phyloP scores from a whole-genome alignment of 2,113 vertebrate species.

The Pelvicachromis taeniatus region DNA sequence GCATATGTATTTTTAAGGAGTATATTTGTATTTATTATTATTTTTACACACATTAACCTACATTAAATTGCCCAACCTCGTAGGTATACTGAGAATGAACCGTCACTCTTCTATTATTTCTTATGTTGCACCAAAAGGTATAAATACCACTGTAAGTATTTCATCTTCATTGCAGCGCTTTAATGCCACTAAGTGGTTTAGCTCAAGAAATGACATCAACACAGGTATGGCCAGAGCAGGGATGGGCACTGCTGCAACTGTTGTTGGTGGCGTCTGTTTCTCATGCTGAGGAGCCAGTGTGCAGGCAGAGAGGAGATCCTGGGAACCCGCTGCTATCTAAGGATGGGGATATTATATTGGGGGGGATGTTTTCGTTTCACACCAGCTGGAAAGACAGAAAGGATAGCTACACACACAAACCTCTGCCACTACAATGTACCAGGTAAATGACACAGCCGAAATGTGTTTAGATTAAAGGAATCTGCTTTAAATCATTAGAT shows the following conservation, averaged over 20 bases:
- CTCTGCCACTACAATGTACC: conserved; percentile 48
- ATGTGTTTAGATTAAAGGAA: not conserved
- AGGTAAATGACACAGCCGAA: conserved; percentile 27
- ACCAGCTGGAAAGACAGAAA: conserved; percentile 38
- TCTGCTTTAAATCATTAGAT: not conserved
- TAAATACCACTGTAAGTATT: not conserved
- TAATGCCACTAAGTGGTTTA: not conserved
- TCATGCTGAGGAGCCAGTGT: too few relatives aligned
- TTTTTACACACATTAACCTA: not conserved
- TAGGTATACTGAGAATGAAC: not conserved
- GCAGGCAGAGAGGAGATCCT: too few relatives aligned
- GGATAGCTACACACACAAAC: conserved; percentile 23
- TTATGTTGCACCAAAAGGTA: too few relatives aligned
- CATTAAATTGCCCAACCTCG: not conserved
- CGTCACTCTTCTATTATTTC: not conserved
- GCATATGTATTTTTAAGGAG: too few relatives aligned
- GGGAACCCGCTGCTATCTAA: too few relatives aligned
- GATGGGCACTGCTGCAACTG: too few relatives aligned
- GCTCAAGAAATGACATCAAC: not conserved
- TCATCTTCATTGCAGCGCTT: not conserved
- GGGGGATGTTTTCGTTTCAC: too few relatives aligned
- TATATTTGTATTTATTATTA: too few relatives aligned
- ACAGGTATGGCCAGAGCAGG: conserved; percentile 28
- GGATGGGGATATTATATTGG: too few relatives aligned
- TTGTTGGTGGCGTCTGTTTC: too few relatives aligned